Evolutionary conservation across 2,888 invertebrate species (phyloP), one percentile per base, ranked within the genome.

Genomic region (Oxystoma pomonae): DNA sequence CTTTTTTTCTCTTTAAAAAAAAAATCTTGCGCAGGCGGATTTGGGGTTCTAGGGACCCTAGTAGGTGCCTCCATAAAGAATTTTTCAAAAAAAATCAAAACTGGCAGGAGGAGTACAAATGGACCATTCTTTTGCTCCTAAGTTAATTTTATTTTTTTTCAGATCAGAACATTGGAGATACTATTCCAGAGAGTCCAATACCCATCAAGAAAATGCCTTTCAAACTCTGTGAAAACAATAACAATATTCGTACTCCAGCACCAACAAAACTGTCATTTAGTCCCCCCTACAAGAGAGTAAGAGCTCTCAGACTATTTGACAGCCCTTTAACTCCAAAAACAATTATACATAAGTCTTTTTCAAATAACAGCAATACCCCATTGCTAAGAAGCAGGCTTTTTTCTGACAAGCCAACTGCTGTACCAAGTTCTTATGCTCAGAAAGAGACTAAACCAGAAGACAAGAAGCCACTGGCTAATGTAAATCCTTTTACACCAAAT

Each of bases 241-340:
- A 67, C 60, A 66, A 68, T 59, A 62, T 65, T 60, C 62, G 63
- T 60, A 72, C 73, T 60, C 71, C 74, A 52, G 69, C 68, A 56
- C 73, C 78, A 51, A 74, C 74, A 74, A 80, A 72, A 72, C 67
- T 71, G 61, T 69, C 80, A 12, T 81, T 80, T 66, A 84, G 84
- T 75, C 87, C 87, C 35, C 87, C 87, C 7, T 86, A 86, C 69
- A 84, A 85, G 69, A 77, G 84, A 69, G 85, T 86, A 49, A 76
- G 84, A 68, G 84, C 87, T 0, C 75, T 81, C 73, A 87, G 92
- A 70, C 81, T 95, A 1, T 92, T 92, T 74, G 93, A 94, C 81
- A 91, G 91, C 59, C 94, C 94, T 0, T 88, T 91, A 67, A 93
- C 94, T 2, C 94, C 94, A 1, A 93, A 92, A 81, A 92, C 92